Percentiles rank a stretch among this genome's conserved stretches.
Evolutionary conservation across 2,113 vertebrate species (phyloP).

Genomic region (Struthio camelus): DNA sequence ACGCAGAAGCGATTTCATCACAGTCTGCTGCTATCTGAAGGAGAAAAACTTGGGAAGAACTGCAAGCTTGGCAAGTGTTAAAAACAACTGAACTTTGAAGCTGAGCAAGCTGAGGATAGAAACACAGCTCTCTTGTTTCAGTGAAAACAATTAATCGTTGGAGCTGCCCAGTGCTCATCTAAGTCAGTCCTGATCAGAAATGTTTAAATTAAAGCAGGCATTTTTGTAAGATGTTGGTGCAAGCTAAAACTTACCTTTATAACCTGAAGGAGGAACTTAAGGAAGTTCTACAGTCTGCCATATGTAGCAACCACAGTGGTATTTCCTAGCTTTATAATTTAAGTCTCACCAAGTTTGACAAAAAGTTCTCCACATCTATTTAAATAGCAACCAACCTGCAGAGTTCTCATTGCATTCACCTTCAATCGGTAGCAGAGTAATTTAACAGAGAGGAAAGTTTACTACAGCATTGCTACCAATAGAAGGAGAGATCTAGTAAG

Average conservation of each 20-base stretch:
- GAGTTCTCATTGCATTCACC: neutral
- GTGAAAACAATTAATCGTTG: neutral
- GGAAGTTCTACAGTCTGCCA: neutral
- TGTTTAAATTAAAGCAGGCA: neutral
- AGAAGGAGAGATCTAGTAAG: neutral
- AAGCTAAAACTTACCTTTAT: neutral
- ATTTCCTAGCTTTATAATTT: neutral
- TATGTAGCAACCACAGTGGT: neutral
- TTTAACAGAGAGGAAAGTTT: neutral
- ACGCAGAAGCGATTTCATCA: neutral
- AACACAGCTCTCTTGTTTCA: neutral
- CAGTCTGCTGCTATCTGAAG: neutral
- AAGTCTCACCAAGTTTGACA: neutral
- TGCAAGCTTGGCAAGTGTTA: neutral
- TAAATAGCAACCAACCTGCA: neutral
- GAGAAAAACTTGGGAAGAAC: neutral
- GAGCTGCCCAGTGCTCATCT: neutral
- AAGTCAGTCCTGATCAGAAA: neutral
- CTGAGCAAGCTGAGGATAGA: neutral
- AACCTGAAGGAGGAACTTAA: neutral
- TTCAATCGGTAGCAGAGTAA: neutral
- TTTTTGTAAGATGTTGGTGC: neutral
- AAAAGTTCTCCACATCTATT: neutral
- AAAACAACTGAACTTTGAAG: neutral
- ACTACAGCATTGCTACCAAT: neutral